Conservation (phyloP, 2,888 invertebrate species). For the Celastrina argiolus region DNA sequence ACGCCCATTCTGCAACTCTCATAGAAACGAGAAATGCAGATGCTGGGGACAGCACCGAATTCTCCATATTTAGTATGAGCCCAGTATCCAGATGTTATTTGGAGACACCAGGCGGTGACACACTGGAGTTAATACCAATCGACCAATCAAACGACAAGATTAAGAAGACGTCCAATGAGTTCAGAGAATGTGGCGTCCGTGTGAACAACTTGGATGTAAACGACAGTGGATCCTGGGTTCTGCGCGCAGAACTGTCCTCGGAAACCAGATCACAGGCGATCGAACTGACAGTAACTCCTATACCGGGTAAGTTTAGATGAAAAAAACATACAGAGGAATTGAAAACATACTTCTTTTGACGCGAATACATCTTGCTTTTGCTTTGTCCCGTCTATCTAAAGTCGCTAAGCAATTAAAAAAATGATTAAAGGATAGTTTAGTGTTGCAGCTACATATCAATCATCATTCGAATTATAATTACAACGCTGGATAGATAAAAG, state of each 20-base stretch:
- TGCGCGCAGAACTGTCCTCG: slow-evolving; percentile 27
- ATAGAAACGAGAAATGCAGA: slow-evolving; percentile 17
- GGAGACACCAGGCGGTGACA: slow-evolving; percentile 30
- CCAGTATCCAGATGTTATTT: slow-evolving; percentile 35
- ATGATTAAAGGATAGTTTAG: too few species aligned
- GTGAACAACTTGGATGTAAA: slow-evolving; percentile 32
- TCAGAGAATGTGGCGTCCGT: slow-evolving; percentile 32
- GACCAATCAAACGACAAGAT: slow-evolving; percentile 35
- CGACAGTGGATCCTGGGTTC: slow-evolving; percentile 40
- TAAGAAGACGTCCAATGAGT: slow-evolving; percentile 23
- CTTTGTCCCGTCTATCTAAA: too few species aligned
- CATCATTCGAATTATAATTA: too few species aligned
- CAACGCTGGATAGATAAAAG: too few species aligned
- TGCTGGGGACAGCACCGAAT: slow-evolving; percentile 32
- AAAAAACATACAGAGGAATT: too few species aligned
- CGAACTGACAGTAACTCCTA: slow-evolving; percentile 31
- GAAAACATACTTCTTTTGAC: too few species aligned
- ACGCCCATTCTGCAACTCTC: slow-evolving; percentile 25
- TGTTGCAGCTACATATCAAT: too few species aligned
- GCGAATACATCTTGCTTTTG: too few species aligned
- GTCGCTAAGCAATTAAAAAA: too few species aligned
- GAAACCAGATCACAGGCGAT: slow-evolving; percentile 27
- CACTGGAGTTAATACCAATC: slow-evolving; percentile 37
- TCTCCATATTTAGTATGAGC: slow-evolving; percentile 28
- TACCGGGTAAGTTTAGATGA: slow-evolving; percentile 26